These are phyloP conservation scores for Dryobates pubescens DNA, from an alignment of 2,797 vertebrate species.

Conservation along the genomic window DNA sequence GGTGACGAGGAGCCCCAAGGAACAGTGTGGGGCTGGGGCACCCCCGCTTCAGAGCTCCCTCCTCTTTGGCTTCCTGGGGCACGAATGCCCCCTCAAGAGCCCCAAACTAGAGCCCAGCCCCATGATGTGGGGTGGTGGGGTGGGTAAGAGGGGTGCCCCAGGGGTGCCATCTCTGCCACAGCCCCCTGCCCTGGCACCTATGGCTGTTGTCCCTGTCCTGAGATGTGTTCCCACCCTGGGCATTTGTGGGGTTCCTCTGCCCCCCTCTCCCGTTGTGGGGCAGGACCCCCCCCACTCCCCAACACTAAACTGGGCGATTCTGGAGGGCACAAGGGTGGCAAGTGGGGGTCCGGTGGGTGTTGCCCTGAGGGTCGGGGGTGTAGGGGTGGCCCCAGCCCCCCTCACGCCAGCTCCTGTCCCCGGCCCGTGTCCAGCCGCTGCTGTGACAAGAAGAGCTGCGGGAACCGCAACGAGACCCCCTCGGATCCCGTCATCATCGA, in stretches of 20 bases:
- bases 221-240: too few species aligned
- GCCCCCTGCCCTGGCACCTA: neutral
- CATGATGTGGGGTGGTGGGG: too few species aligned
- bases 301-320: neutral
- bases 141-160: neutral
- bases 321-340: neutral
- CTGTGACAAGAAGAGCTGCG: conserved; percentile 98
- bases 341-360: neutral
- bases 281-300: neutral
- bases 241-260: too few species aligned
- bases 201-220: neutral
- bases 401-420: neutral
- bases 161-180: neutral
- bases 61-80: too few species aligned
- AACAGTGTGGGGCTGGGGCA: too few species aligned
- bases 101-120: neutral
- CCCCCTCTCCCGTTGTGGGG: rapidly evolving
- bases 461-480: conserved; percentile 90
- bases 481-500: conserved; percentile 88
- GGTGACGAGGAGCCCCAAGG: neutral
- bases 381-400: neutral
- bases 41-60: neutral
- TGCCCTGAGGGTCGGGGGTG: too few species aligned
- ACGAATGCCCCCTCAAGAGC: too few species aligned
- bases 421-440: conserved; percentile 68